These are phyloP conservation scores for Rhyacichthys aspro DNA, from an alignment of 2,797 vertebrate genomes.

Conservation along the genomic window DNA sequence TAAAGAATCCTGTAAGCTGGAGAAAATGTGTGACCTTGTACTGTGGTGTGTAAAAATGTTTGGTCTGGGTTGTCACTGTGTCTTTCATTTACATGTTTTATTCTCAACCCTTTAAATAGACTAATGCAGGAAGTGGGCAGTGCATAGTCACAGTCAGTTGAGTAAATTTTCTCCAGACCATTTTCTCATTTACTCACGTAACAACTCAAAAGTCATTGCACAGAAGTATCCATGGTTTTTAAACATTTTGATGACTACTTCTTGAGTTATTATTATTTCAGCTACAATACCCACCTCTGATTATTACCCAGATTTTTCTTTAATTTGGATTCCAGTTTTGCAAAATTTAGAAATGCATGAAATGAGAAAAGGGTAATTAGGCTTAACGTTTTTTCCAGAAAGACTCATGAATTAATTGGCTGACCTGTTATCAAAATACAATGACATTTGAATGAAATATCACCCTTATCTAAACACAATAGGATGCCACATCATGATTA, in stretches of 20 bases:
- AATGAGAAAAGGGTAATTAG: constrained; percentile 1
- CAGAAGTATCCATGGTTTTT: too few species aligned
- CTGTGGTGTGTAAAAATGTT: constrained; percentile 34
- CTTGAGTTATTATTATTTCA: neutral
- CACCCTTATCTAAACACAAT: constrained; percentile 16
- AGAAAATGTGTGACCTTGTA: constrained; percentile 54
- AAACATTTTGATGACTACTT: too few species aligned
- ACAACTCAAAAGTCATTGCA: too few species aligned
- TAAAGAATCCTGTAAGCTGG: constrained; percentile 74
- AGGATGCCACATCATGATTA: constrained; percentile 12
- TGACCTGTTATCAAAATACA: constrained; percentile 33
- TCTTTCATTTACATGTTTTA: constrained; percentile 55
- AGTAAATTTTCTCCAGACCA: neutral
- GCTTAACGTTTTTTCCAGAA: constrained; percentile 41
- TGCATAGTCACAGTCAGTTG: neutral
- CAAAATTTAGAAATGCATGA: constrained; percentile 32
- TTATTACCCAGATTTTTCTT: constrained; percentile 39
- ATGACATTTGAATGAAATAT: constrained; percentile 21
- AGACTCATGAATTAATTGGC: constrained; percentile 30
- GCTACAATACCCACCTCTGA: constrained; percentile 27
- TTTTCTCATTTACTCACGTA: neutral
- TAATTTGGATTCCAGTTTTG: constrained; percentile 45
- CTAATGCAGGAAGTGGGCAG: constrained; percentile 10
- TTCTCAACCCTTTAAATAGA: constrained; percentile 36
- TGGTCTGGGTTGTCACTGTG: constrained; percentile 55